A percentile compares a stretch with the other conserved stretches of the same genome.
Evolutionary conservation across 1,140 invertebrate genomes (phyloP).

Genomic region (Pygmarrhopalites habei): DNA sequence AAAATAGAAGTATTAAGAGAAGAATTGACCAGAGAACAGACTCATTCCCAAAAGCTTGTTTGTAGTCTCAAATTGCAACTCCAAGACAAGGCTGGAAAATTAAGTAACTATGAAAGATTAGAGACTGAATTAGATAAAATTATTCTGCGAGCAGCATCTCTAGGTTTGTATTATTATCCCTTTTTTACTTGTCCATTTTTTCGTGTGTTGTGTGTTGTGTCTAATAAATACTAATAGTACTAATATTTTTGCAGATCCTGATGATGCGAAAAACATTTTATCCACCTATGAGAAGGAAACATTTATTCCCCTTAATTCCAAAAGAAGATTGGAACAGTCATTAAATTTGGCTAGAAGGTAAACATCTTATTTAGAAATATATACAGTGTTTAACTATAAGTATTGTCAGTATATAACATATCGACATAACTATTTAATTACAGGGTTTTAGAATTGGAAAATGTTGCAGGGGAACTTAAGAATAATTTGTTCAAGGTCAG

Average conservation of each 20-base stretch:
- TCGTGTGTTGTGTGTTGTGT: no score
- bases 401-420: no score
- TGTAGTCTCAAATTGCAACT: neutral
- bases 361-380: no score
- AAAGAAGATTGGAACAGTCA: neutral
- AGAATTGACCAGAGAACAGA: neutral
- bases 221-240: no score
- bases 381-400: no score
- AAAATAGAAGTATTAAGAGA: neutral
- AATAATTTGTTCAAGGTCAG: neutral
- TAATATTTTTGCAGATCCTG: neutral
- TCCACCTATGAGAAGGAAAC: neutral
- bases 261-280: neutral
- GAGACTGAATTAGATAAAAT: constrained; percentile 4
- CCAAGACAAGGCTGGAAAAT: neutral
- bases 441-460: constrained; percentile 2
- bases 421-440: no score
- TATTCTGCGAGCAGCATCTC: neutral
- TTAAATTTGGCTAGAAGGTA: constrained; percentile 1
- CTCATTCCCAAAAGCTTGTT: neutral
- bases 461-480: neutral
- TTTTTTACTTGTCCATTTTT: no score
- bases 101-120: neutral
- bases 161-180: neutral
- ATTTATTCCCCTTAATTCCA: constrained; percentile 5